Base-by-base conservation (phyloP, 2,797 vertebrate species). In the Pachyuromys duprasi region DNA sequence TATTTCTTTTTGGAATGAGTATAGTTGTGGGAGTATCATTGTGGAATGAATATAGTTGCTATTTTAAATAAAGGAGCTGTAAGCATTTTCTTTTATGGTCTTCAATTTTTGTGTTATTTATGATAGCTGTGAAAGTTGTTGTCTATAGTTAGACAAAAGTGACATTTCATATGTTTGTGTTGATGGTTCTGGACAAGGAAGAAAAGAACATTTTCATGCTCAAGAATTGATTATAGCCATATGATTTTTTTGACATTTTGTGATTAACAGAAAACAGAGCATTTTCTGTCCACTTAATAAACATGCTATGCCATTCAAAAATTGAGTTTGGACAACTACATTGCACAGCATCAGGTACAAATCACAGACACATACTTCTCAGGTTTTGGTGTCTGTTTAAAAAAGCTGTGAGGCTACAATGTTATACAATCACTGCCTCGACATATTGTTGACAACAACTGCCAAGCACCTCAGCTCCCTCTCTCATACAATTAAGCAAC, bases 371-470 rank as follows among this genome's bases (percentile, higher is more conserved):
- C 96, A 8, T 96, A 92, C 65, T 95, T 97, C 49, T 0, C 90
- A 96, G 94, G 90, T 97, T 89, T 84, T 96, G 96, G 84, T 72
- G 60, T 96, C 96, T 98, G 92, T 97, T 97, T 97, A 92, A 96
- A 97, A 95, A 49, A 49, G 81, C 53, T 88, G 20, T 39, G 93
- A 95, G 91, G 87, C 91, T 94, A 93, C 62, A 92, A 83, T 83
- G 42, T 63, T 2, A 53, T 49, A 78, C 81, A 90, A 33, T 89
- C 95, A 93, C 82, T 0, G 3, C 82, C 92, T 87, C 6, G 84
- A 97, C 97, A 89, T 31, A 89, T 87, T 97, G 97, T 96, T 97
- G 96, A 97, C 96, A 96, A 96, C 96, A 98, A 65, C 95, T 97
- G 97, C 96, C 97, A 97, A 92, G 82, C 81, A 75, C 92, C 92